Conservation (phyloP, 2,888 invertebrate species). For the Microplitis manilae region DNA sequence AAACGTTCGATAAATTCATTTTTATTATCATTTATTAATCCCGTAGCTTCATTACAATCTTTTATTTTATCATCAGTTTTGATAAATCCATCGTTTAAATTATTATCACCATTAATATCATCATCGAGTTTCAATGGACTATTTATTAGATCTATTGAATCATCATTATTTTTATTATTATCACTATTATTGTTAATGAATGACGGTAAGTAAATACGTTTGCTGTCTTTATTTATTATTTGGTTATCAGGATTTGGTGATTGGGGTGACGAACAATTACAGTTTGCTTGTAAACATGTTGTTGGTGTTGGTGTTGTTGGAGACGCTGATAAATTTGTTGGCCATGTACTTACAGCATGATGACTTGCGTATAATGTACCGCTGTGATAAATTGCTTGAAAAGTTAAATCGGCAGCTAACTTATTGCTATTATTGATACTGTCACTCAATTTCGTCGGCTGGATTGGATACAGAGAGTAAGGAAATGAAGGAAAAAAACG, state of each 20-base stretch:
- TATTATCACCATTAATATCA: background rate
- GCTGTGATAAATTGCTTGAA: constrained; percentile 75
- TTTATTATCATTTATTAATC: background rate
- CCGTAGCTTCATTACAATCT: background rate
- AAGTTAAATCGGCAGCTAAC: constrained; percentile 80
- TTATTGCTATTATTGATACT: constrained; percentile 61
- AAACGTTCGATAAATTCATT: background rate
- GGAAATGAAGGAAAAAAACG: constrained; percentile 82
- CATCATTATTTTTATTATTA: background rate
- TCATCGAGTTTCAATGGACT: background rate
- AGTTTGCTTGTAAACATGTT: constrained; percentile 63
- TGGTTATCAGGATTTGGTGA: constrained; percentile 47
- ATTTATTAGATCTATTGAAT: background rate
- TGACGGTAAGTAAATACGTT: constrained; percentile 42
- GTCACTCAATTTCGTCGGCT: constrained; percentile 73
- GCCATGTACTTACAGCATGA: constrained; percentile 66
- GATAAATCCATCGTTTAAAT: background rate
- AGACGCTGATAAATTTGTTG: constrained; percentile 50
- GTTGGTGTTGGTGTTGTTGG: constrained; percentile 26
- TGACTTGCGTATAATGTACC: constrained; percentile 73
- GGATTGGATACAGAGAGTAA: constrained; percentile 80
- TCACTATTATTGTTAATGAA: background rate
- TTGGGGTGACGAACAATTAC: constrained; percentile 63
- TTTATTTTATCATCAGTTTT: background rate
- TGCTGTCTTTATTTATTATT: constrained; percentile 57